Conservation (phyloP, 2,888 invertebrate species). For the Lithophane leautieri region DNA sequence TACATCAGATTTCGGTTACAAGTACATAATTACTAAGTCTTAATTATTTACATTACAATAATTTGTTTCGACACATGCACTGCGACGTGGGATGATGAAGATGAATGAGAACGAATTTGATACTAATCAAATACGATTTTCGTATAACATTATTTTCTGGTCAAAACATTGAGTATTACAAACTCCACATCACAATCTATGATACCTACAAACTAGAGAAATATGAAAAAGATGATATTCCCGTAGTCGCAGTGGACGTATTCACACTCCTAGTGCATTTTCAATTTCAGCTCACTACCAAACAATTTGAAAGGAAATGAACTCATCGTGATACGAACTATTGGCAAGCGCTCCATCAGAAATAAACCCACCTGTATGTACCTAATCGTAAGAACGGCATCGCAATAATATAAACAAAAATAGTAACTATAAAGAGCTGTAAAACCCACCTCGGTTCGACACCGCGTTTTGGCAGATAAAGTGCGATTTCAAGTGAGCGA, state of each 20-base stretch:
- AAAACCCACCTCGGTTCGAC: conserved; percentile 77
- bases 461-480: conserved; percentile 87
- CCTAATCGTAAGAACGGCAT: conserved; percentile 55
- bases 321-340: conserved; percentile 49
- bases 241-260: conserved; percentile 60
- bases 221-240: conserved; percentile 51
- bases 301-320: conserved; percentile 56
- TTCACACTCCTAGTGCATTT: conserved; percentile 50
- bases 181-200: conserved; percentile 53
- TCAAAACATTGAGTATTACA: conserved; percentile 62
- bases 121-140: conserved; percentile 54
- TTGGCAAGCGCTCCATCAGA: conserved; percentile 60
- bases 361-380: conserved; percentile 55
- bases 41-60: conserved; percentile 81
- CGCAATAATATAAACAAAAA: conserved; percentile 69
- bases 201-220: conserved; percentile 57
- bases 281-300: conserved; percentile 52
- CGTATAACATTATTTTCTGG: conserved; percentile 61
- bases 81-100: conserved; percentile 57
- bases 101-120: conserved; percentile 53
- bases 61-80: conserved; percentile 66
- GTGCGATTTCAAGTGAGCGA: conserved; percentile 88
- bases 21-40: conserved; percentile 78
- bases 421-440: conserved; percentile 77
- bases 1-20: conserved; percentile 88